Base-by-base conservation (phyloP, 2,888 invertebrate species). In the Aquatica leii region DNA sequence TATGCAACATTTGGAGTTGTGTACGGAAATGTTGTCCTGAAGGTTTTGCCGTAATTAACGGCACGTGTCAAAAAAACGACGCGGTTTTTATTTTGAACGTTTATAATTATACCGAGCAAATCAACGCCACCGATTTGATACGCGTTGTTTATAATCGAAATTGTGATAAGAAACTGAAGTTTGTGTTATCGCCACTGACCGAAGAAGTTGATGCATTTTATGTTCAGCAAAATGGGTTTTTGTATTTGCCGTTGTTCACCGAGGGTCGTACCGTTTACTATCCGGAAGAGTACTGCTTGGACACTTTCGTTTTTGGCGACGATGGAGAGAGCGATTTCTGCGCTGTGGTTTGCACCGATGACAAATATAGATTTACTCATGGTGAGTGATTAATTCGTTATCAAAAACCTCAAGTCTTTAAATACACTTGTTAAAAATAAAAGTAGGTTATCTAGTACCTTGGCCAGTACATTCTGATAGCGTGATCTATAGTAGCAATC, bases 211-310 rank as follows among this genome's bases (percentile, higher is more conserved):
- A 68, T 35, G 1, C 14, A 2, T 68, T 66, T 58, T 59, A 43
- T 40, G n/a, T 69, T 15, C 68, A 69, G 52, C 40, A 43, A 51
- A 59, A 68, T 56, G 69, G 69, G 2, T 24, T 37, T 0, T 17
- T 68, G 34, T 63, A 49, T 48, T 35, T 66, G 43, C 59, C 67
- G n/a, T 2, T 31, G 2, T 50, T 50, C 12, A 24, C 20, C 2
- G 1, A 18, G 3, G 12, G 11, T 1, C 18, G 21, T 12, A 52
- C 6, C 1, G 15, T 17, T 4, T 15, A 21, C n/a, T 5, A 11
- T 6, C 37, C 34, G 1, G 51, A 52, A n/a, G 21, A 57, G 3
- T 59, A 46, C 9, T 59, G 59, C 14, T 11, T 59, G 49, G 59
- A 59, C 8, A 21, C 43, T 18, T 59, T 59, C 11, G 1, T 20